phyloP scores from a whole-genome alignment of 1,140 invertebrate species.

The Aricia agestis region DNA sequence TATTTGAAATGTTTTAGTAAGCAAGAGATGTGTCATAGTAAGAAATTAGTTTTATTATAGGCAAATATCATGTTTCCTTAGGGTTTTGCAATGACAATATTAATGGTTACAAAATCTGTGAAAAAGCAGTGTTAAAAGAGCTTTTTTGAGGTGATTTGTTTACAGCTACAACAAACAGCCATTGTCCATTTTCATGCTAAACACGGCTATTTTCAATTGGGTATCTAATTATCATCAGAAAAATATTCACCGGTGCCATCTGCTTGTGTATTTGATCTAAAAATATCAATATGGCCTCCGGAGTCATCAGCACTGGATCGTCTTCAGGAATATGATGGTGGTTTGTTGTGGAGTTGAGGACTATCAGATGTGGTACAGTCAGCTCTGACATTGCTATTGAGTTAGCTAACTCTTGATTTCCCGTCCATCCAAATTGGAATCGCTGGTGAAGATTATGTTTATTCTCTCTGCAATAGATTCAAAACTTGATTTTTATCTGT shows the following conservation, averaged over 20 bases:
- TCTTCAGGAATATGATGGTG: slow-evolving; percentile 94
- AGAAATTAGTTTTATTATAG: not conserved
- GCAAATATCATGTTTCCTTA: too few relatives aligned
- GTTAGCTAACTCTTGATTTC: slow-evolving; percentile 90
- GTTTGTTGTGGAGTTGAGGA: slow-evolving; percentile 92
- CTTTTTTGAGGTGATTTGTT: not conserved
- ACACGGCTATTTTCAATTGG: not conserved
- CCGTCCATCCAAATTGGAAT: slow-evolving; percentile 96
- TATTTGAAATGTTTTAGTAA: too few relatives aligned
- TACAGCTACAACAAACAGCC: too few relatives aligned
- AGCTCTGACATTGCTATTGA: slow-evolving; percentile 91
- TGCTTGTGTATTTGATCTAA: slow-evolving; percentile 86
- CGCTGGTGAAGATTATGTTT: slow-evolving; percentile 86
- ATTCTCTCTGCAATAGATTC: slow-evolving; percentile 76
- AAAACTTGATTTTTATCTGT: slow-evolving; percentile 6
- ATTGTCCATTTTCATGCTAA: not conserved
- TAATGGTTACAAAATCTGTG: too few relatives aligned
- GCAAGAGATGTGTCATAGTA: too few relatives aligned
- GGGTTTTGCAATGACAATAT: too few relatives aligned
- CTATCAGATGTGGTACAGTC: slow-evolving; percentile 89
- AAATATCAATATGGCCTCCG: slow-evolving; percentile 86
- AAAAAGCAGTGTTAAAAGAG: too few relatives aligned
- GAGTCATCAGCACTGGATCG: slow-evolving; percentile 86
- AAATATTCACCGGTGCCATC: slow-evolving; percentile 80
- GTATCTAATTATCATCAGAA: not conserved